Conservation (phyloP, 2,888 invertebrate species). For the Pardosa pseudoannulata region DNA sequence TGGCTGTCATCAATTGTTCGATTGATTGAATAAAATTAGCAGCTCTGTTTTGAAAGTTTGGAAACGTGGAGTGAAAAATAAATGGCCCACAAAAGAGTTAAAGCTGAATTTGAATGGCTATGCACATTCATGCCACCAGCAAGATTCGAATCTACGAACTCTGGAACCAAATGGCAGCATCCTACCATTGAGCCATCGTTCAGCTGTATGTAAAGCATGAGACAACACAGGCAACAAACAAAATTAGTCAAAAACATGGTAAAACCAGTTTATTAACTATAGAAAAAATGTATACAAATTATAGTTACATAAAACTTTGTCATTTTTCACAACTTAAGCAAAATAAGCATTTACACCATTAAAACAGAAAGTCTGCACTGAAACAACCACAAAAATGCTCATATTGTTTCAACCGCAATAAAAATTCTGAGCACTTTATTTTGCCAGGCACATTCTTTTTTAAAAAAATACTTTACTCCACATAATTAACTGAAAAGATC, state of each 20-base stretch:
- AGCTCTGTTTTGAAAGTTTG: too few species aligned
- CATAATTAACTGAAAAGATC: constrained; percentile 24
- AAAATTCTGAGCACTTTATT: constrained; percentile 17
- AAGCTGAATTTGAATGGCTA: too few species aligned
- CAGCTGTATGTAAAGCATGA: too few species aligned
- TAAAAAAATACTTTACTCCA: not conserved
- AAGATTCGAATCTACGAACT: too few species aligned
- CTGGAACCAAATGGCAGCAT: too few species aligned
- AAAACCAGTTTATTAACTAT: constrained; percentile 3
- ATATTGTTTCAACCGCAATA: not conserved
- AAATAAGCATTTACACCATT: not conserved
- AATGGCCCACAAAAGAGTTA: too few species aligned
- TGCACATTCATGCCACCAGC: too few species aligned
- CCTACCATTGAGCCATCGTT: too few species aligned
- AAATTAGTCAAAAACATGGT: not conserved
- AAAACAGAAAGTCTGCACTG: not conserved
- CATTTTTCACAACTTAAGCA: not conserved
- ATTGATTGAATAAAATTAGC: too few species aligned
- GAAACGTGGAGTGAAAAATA: too few species aligned
- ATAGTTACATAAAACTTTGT: constrained; percentile 4
- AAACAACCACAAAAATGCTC: not conserved
- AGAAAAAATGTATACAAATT: constrained; percentile 14
- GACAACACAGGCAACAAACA: too few species aligned
- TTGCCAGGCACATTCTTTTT: not conserved
- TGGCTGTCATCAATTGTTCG: too few species aligned